phyloP scores from a whole-genome alignment of 2,888 invertebrate species.

The Eilema sororculum region DNA sequence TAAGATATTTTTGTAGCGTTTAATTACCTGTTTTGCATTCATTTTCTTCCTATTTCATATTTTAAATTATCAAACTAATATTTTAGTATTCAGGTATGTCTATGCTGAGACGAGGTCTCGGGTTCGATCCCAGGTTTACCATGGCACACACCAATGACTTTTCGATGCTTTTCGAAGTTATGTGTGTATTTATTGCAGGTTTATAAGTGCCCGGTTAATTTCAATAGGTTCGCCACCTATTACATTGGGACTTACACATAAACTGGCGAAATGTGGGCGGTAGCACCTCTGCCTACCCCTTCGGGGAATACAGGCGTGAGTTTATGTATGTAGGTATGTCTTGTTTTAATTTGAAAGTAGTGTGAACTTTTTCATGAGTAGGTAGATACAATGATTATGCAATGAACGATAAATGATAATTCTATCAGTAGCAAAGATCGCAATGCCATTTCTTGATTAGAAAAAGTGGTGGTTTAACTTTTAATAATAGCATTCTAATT shows the following conservation, averaged over 20 bases:
- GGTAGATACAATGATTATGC: slow-evolving; percentile 4
- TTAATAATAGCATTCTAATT: background rate
- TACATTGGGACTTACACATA: too few species aligned
- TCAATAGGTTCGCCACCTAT: too few species aligned
- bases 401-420: slow-evolving; percentile 7
- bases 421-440: background rate
- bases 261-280: too few species aligned
- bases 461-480: slow-evolving; percentile 6
- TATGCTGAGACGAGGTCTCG: too few species aligned
- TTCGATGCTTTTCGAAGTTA: too few species aligned
- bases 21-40: background rate
- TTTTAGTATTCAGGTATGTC: background rate
- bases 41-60: background rate
- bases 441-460: slow-evolving; percentile 6
- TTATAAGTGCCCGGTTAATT: too few species aligned
- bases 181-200: too few species aligned
- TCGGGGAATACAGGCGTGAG: too few species aligned
- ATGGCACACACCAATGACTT: too few species aligned
- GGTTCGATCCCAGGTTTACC: too few species aligned
- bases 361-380: background rate
- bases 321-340: too few species aligned
- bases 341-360: slow-evolving; percentile 10
- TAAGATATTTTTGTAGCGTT: background rate
- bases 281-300: too few species aligned
- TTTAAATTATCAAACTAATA: background rate